Evolutionary conservation across 2,113 vertebrate species (phyloP), one percentile per base, ranked within the genome.

Genomic region (Lagopus muta): DNA sequence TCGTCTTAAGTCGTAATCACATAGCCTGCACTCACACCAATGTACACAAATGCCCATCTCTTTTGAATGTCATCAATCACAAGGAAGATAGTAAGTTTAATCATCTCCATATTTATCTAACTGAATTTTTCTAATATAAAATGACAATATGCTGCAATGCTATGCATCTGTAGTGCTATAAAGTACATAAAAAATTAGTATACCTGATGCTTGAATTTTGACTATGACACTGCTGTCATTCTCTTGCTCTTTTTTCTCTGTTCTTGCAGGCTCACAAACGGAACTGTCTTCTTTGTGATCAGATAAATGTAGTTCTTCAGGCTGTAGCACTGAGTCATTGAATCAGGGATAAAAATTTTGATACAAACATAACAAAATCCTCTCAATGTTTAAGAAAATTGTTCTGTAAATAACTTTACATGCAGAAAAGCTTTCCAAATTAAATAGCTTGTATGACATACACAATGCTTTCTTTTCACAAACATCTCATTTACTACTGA

Each of bases 171-270:
- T 20, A 58, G 55, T 10, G 32, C 18, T 11, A 45, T 2, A 79
- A 72, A 50, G 24, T 30, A 34, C 12, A 42, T 76, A 7, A 27
- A 75, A 88, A 77, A 82, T 6, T 0, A 30, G 5, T 36, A 80
- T 97, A 98, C 98, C 98, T 96, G 98, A 97, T 81, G 97, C 96
- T 74, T 91, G 93, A 92, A 98, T 89, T 91, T 84, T 20, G 17
- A 97, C 52, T 48, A 32, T 94, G 62, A 97, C 22, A 65, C 77
- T 61, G 61, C 88, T 61, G 69, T 90, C 50, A 55, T 81, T 94
- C 61, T 96, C 88, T 42, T 84, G 79, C 54, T 34, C n/a, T 88
- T 52, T 86, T 34, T 90, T 76, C 67, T 96, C 91, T 71, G 1
- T 24, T 69, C 36, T 84, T 67, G 74, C 34, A 76, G 75, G 67